Evolutionary conservation across 2,888 invertebrate genomes (phyloP).

Genomic region (Netelia melanura): DNA sequence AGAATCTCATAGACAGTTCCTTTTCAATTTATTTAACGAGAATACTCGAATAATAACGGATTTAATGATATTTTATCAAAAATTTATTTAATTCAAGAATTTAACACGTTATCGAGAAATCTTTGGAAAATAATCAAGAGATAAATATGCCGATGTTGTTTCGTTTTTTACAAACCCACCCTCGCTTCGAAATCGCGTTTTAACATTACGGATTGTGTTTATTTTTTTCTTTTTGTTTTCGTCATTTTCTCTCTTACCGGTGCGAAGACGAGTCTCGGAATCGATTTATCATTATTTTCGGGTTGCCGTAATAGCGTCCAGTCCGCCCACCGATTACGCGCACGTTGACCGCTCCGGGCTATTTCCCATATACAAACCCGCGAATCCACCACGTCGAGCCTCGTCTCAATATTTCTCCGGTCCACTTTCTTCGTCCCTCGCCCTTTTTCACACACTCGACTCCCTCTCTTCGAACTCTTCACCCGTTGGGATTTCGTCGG

Average conservation of each 20-base stretch:
- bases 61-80: too few relatives aligned
- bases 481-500: conserved; percentile 43
- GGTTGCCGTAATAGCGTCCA: conserved; percentile 80
- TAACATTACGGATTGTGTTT: neutral
- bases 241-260: conserved; percentile 31
- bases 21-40: too few relatives aligned
- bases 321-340: conserved; percentile 81
- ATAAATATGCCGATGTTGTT: neutral
- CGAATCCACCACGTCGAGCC: conserved; percentile 63
- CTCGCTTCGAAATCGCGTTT: conserved; percentile 38
- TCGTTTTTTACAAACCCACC: conserved; percentile 26
- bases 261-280: conserved; percentile 70
- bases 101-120: too few relatives aligned
- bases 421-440: conserved; percentile 39
- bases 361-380: conserved; percentile 79
- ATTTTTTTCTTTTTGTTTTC: conserved; percentile 39
- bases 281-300: conserved; percentile 82
- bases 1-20: too few relatives aligned
- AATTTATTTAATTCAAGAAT: too few relatives aligned
- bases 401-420: conserved; percentile 59
- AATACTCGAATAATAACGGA: too few relatives aligned
- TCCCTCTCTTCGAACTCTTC: conserved; percentile 49
- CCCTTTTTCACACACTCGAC: conserved; percentile 44
- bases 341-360: conserved; percentile 79
- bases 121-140: too few relatives aligned